A percentile compares a stretch with the other conserved stretches of the same genome.
Evolutionary conservation across 2,888 invertebrate genomes (phyloP).

Genomic region (Catotricha subobsoleta): DNA sequence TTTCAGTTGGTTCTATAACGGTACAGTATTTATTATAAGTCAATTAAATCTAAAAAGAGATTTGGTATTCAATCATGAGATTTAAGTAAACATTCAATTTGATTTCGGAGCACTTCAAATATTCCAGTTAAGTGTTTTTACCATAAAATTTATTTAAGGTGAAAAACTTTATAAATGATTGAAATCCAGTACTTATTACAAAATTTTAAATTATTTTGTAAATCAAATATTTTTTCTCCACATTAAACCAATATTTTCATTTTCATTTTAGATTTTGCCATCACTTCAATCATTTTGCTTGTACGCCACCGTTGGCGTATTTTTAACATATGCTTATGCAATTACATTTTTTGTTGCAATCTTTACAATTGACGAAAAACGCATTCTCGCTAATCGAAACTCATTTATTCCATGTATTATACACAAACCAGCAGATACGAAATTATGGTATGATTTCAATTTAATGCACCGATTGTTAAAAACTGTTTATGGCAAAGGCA

Average conservation of each 20-base stretch:
- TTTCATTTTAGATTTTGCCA: constrained; percentile 39
- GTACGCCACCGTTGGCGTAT: constrained; percentile 58
- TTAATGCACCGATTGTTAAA: constrained; percentile 39
- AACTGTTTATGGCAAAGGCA: constrained; percentile 40
- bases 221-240: not conserved
- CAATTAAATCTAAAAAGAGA: not conserved
- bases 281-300: constrained; percentile 67
- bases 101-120: too few species aligned
- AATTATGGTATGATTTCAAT: constrained; percentile 35
- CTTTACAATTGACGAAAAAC: constrained; percentile 49
- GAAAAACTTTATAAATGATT: too few species aligned
- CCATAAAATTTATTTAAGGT: too few species aligned
- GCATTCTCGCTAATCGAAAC: constrained; percentile 44
- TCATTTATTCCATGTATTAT: constrained; percentile 47
- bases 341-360: constrained; percentile 68
- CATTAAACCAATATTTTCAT: not conserved
- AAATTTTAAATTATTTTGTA: not conserved
- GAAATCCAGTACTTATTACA: too few species aligned
- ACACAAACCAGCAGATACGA: constrained; percentile 36
- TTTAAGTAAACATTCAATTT: too few species aligned
- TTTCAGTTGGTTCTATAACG: constrained; percentile 60
- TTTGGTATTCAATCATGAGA: too few species aligned
- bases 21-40: constrained; percentile 27
- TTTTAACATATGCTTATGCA: constrained; percentile 55
- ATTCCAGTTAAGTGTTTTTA: too few species aligned